Conservation (phyloP, 2,113 vertebrate species). For the Synchiropus splendidus region DNA sequence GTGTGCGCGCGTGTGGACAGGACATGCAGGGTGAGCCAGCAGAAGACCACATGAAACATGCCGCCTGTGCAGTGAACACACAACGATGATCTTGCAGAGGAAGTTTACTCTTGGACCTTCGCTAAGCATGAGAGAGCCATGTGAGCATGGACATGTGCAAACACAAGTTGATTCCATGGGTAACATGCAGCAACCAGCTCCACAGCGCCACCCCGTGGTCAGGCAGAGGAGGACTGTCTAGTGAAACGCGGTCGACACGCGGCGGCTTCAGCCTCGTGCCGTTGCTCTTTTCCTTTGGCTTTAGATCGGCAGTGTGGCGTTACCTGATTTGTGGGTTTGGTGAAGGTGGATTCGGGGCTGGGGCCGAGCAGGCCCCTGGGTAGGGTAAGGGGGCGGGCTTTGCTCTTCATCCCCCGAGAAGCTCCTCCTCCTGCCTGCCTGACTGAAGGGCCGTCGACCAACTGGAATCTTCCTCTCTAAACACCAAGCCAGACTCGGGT, state of each 20-base stretch:
- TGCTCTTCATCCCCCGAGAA: conserved; percentile 86
- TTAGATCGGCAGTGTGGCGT: conserved; percentile 27
- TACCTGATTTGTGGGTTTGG: conserved; percentile 89
- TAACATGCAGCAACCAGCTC: conserved; percentile 14
- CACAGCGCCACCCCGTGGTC: conserved; percentile 7
- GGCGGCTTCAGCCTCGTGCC: conserved; percentile 20
- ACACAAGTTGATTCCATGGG: conserved; percentile 2
- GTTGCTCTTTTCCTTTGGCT: not conserved
- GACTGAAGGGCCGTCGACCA: conserved; percentile 87
- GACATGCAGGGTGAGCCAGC: conserved; percentile 15
- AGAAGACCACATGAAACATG: conserved; percentile 12
- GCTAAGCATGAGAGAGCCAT: conserved; percentile 6
- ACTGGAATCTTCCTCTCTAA: conserved; percentile 93
- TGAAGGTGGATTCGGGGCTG: conserved; percentile 78
- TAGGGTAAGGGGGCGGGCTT: conserved; percentile 79
- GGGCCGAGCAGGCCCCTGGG: conserved; percentile 75
- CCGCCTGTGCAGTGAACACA: conserved; percentile 2
- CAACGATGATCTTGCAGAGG: conserved; percentile 1
- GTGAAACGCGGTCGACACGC: conserved; percentile 4
- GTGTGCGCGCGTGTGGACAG: not conserved
- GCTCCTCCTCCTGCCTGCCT: conserved; percentile 84
- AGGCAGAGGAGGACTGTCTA: conserved; percentile 3
- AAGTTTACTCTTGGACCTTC: conserved; percentile 1
- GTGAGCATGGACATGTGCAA: conserved; percentile 4
- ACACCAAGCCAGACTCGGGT: conserved; percentile 88